Evolutionary conservation across 2,888 invertebrate genomes (phyloP), one percentile per base, ranked within the genome.

Genomic region (Drosophila neutralis): DNA sequence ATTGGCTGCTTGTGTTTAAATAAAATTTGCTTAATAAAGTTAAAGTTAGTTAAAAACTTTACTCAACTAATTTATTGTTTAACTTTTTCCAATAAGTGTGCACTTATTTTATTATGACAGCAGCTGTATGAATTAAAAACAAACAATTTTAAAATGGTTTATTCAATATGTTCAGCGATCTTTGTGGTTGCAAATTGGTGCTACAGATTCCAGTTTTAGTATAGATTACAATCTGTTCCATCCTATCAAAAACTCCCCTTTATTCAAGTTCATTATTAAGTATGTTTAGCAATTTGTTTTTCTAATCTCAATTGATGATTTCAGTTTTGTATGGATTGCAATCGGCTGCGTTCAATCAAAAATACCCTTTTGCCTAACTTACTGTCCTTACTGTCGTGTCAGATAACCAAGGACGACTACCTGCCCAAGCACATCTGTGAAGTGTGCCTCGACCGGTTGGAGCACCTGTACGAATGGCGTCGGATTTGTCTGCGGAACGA

Each of bases 351-450:
- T 5, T 18, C 21, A 24, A 24, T 45, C 7, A 24, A 15, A 7
- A 15, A 21, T 0, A 15, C 1, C 0, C 4, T 4, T 15, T 21
- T 33, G 7, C 36, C 52, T 24, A 21, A 45, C 15, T 6, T 49
- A n/a, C n/a, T n/a, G n/a, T n/a, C 24, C 38, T 49, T 33, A 48
- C 27, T 65, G 24, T 45, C 8, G 8, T 64, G 31, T 4, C 94
- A 96, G 95, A 95, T 96, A 92, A 95, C 95, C 87, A 95, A 96
- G 92, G 96, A 96, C 91, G 96, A 96, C 93, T 95, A 94, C 89
- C 92, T 96, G 82, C 95, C 96, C 62, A 95, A 96, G 93, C 95
- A 95, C 93, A 95, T 96, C 90, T 96, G 96, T 92, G 95, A 95
- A 92, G 94, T 94, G 62, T 96, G 96, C 91, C 93, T 95, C 78